phyloP scores from a whole-genome alignment of 2,888 invertebrate species.

The Heliconius charithonia region DNA sequence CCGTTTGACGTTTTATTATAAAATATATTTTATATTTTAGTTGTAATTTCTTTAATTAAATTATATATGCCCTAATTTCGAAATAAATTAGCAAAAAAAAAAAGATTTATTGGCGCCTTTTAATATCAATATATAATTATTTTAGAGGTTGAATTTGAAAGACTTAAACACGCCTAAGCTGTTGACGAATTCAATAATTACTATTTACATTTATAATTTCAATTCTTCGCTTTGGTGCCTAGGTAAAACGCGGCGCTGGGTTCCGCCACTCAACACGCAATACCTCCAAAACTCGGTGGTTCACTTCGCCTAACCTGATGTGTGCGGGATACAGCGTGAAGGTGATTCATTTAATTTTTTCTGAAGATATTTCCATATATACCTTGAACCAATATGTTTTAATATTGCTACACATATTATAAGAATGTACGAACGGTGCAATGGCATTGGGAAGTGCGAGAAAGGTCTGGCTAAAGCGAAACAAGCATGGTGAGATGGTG shows the following conservation, averaged over 20 bases:
- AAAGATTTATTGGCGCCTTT: background rate
- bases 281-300: no score
- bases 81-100: background rate
- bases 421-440: background rate
- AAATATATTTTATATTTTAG: background rate
- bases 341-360: no score
- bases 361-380: background rate
- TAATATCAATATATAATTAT: background rate
- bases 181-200: background rate
- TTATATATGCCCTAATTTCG: background rate
- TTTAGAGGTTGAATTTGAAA: slow-evolving; percentile 1
- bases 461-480: slow-evolving; percentile 1
- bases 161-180: background rate
- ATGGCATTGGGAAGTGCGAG: slow-evolving; percentile 8
- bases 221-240: no score
- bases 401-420: slow-evolving; percentile 4
- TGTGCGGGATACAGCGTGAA: no score
- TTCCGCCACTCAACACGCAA: no score
- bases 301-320: no score
- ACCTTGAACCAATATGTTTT: slow-evolving; percentile 15
- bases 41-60: background rate
- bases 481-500: slow-evolving; percentile 2
- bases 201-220: no score
- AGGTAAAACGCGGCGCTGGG: no score
- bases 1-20: background rate